A percentile compares a stretch with the other conserved stretches of the same genome.
phyloP scores from a whole-genome alignment of 2,888 invertebrate genomes.

The Sarcophaga rosellei region DNA sequence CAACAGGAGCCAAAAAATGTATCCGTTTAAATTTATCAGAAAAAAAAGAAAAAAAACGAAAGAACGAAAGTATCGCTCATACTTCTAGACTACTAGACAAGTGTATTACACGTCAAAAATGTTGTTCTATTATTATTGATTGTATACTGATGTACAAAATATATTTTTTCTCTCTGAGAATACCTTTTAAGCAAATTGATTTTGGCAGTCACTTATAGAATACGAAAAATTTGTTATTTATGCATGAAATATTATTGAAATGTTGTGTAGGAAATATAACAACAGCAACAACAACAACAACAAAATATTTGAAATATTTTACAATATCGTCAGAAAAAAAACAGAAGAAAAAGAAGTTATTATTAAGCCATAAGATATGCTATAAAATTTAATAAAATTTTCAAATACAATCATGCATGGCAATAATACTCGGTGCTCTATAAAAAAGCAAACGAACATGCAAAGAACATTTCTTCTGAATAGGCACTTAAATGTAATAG shows the following conservation, averaged over 20 bases:
- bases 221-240: conserved; percentile 49
- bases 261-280: conserved; percentile 28
- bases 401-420: no score
- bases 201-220: conserved; percentile 67
- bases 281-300: neutral
- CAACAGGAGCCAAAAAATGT: no score
- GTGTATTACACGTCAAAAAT: conserved; percentile 57
- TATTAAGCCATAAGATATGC: conserved; percentile 20
- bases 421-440: no score
- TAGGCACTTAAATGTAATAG: no score
- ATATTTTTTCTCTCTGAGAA: conserved; percentile 11
- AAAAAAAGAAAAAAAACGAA: neutral
- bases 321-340: conserved; percentile 12
- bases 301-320: neutral
- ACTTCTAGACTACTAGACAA: neutral
- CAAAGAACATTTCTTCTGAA: no score
- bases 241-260: conserved; percentile 55
- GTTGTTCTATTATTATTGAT: conserved; percentile 15
- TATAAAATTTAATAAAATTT: conserved; percentile 22
- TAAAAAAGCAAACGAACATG: no score
- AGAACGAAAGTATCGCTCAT: no score
- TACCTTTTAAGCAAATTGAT: conserved; percentile 70
- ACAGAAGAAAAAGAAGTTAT: conserved; percentile 12
- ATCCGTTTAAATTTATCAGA: neutral
- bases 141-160: no score